Conservation (phyloP, 2,888 invertebrate genomes). For the Boloria selene region DNA sequence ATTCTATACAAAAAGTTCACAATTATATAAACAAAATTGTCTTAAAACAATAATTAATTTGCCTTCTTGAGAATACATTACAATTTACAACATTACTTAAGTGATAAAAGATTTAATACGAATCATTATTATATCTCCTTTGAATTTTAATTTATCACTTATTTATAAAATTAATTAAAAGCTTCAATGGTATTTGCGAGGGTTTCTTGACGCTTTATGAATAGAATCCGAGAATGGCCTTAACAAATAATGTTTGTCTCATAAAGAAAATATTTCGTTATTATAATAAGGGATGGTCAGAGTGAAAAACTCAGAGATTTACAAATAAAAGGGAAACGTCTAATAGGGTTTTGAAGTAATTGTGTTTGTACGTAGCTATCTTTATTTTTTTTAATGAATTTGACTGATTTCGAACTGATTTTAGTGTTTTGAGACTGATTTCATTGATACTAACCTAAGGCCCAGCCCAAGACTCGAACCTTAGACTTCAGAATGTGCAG, state of each 20-base stretch:
- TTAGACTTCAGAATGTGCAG: no score
- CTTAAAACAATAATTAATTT: no score
- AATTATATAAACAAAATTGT: no score
- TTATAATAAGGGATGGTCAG: background rate
- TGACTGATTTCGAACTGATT: no score
- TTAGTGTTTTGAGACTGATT: no score
- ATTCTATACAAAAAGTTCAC: no score
- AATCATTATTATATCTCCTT: constrained; percentile 17
- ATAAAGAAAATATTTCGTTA: constrained; percentile 1
- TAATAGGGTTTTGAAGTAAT: no score
- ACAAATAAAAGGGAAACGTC: no score
- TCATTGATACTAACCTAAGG: no score
- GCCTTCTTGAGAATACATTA: background rate
- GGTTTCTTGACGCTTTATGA: constrained; percentile 10
- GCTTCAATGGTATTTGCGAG: constrained; percentile 22
- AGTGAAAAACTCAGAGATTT: background rate
- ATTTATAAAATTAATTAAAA: constrained; percentile 24
- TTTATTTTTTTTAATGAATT: no score
- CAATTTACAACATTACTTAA: constrained; percentile 19
- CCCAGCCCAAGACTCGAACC: no score
- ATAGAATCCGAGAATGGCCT: constrained; percentile 17
- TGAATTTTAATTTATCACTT: constrained; percentile 24
- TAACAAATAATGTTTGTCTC: constrained; percentile 7
- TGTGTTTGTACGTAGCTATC: no score
- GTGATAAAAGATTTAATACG: constrained; percentile 4